Evolutionary conservation across 2,797 vertebrate genomes (phyloP), one percentile per base, ranked within the genome.

Genomic region (Lithobates pipiens): DNA sequence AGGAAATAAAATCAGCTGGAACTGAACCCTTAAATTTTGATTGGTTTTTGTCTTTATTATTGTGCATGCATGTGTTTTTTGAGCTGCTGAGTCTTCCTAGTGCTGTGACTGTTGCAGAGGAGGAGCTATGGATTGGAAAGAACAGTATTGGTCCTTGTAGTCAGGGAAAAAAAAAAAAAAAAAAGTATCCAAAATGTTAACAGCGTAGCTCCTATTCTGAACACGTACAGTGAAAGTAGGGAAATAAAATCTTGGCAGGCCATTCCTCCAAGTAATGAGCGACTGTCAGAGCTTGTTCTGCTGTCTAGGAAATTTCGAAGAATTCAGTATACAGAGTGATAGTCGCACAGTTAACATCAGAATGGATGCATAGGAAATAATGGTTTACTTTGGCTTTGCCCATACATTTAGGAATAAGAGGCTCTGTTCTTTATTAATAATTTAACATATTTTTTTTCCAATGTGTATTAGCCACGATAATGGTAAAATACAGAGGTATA

Each of bases 1-100:
- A 99, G 97, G 97, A 99, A 99, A 99, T 99, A 99, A 99, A 97
- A 97, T 99, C 97, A 99, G 98, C 98, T 99, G 98, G 98, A 99
- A 99, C 98, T 99, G 98, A 99, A 98, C 96, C 95, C 95, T 96
- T 90, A 92, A 86, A 90, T 83, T 36, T 91, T 89, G 91, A 89
- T 92, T 94, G 67, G 90, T 87, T 84, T 39, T 92, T 94, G 93
- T 94, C 91, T 57, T 95, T 78, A 32, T 95, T 78, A 32, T 83
- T 87, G 44, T 83, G 32, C 57, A 44, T 79, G 71, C 57, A 13
- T 82, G 18, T 42, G 54, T 76, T 39, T 16, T 29, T 16, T 29
- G 61, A 29, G 61, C 44, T 54, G 46, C 65, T 42, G 69, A 75
- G 76, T 57, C 76, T 75, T 79, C 70, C 76, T 16, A 61, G 70